Conservation (phyloP, 2,797 vertebrate genomes). For the Thamnophis elegans region DNA sequence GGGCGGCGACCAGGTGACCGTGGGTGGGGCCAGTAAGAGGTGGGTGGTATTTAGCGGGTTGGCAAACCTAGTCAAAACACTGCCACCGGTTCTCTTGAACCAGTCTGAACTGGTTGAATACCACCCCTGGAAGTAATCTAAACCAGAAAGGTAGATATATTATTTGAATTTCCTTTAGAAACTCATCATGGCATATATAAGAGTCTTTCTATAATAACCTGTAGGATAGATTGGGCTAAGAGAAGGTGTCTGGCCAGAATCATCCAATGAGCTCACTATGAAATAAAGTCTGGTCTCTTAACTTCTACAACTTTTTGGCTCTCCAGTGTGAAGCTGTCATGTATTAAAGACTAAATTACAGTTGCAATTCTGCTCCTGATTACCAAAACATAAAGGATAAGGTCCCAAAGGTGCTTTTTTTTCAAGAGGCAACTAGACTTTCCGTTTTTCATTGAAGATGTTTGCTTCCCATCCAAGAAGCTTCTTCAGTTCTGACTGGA, state of each 20-base stretch:
- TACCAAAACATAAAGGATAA: neutral
- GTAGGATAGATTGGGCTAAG: neutral
- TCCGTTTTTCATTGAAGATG: too few species aligned
- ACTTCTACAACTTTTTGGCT: neutral
- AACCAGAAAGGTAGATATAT: neutral
- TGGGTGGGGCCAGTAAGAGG: too few species aligned
- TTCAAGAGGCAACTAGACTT: too few species aligned
- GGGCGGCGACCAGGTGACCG: too few species aligned
- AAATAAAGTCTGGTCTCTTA: neutral
- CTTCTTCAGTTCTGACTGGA: too few species aligned
- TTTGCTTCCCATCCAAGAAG: too few species aligned
- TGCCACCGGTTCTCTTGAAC: too few species aligned
- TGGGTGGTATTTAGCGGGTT: too few species aligned
- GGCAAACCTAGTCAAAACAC: too few species aligned
- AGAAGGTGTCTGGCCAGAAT: neutral
- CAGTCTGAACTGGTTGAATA: too few species aligned
- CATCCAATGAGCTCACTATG: neutral
- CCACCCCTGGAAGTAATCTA: neutral
- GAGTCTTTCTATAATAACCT: neutral
- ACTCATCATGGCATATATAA: neutral
- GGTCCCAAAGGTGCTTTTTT: too few species aligned
- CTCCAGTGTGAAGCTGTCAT: neutral
- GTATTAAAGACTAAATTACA: neutral
- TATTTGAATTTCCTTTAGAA: neutral
- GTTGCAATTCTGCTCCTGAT: neutral